A percentile compares a stretch with the other conserved stretches of the same genome.
Evolutionary conservation across 2,113 vertebrate genomes (phyloP).

Genomic region (Microcebus ravelobensis): DNA sequence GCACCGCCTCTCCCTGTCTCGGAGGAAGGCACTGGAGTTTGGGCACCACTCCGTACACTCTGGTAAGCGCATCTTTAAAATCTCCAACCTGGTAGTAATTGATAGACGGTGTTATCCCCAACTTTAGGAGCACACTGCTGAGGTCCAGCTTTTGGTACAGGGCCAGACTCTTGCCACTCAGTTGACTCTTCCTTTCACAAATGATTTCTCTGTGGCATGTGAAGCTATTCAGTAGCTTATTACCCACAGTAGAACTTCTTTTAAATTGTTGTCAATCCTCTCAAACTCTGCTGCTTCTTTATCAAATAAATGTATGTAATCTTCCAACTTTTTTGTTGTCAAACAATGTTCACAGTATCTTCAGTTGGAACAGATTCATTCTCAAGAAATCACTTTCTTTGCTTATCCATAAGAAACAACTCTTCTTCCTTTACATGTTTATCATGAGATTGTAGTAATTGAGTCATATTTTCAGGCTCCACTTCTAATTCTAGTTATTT

Average conservation of each 20-base stretch:
- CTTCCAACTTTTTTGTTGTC: neutral
- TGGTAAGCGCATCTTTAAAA: slow-evolving; percentile 82
- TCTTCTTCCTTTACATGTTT: neutral
- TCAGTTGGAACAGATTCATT: neutral
- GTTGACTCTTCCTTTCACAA: neutral
- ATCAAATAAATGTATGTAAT: neutral
- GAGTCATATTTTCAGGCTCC: neutral
- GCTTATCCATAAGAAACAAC: neutral
- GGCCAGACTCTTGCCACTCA: slow-evolving; percentile 76
- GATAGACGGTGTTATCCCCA: slow-evolving; percentile 83
- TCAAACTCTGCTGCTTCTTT: neutral
- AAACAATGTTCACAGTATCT: neutral
- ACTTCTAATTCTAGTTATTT: neutral
- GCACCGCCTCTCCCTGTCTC: slow-evolving; percentile 79
- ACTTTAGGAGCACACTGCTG: slow-evolving; percentile 83
- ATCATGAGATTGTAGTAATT: neutral
- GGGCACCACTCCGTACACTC: slow-evolving; percentile 79
- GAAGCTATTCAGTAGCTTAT: neutral
- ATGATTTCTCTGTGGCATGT: neutral
- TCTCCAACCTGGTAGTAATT: slow-evolving; percentile 84
- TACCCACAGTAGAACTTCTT: neutral
- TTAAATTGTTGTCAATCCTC: neutral
- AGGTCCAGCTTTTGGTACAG: slow-evolving; percentile 82
- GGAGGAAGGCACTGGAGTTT: slow-evolving; percentile 87
- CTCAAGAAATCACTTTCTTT: neutral